phyloP scores from a whole-genome alignment of 2,113 vertebrate genomes.

The Gila orcuttii region DNA sequence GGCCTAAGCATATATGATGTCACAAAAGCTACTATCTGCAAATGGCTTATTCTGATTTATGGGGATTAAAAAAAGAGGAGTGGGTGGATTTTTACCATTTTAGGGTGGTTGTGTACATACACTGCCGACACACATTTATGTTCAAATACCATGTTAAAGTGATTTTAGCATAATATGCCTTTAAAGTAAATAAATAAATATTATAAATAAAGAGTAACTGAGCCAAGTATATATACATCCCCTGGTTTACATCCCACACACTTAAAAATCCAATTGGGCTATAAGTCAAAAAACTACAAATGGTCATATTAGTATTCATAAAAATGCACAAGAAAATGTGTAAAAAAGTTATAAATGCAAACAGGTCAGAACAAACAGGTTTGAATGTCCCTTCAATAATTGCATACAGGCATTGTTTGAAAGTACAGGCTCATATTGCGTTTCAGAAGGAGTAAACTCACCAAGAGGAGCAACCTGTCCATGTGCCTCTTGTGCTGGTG shows the following conservation, averaged over 20 bases:
- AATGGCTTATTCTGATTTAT: too few relatives aligned
- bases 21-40: too few relatives aligned
- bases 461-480: neutral
- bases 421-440: neutral
- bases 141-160: too few relatives aligned
- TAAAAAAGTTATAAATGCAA: neutral
- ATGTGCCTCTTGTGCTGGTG: slow-evolving; percentile 6
- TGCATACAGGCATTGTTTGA: neutral
- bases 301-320: neutral
- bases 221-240: neutral
- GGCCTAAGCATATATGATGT: too few relatives aligned
- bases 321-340: neutral
- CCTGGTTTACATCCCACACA: neutral
- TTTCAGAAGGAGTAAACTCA: slow-evolving; percentile 34
- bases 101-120: too few relatives aligned
- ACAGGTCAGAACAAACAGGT: neutral
- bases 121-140: too few relatives aligned
- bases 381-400: neutral
- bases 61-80: too few relatives aligned
- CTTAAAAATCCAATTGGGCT: neutral
- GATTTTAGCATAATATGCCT: too few relatives aligned
- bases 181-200: too few relatives aligned
- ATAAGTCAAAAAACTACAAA: neutral
- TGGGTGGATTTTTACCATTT: too few relatives aligned
- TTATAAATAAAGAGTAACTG: too few relatives aligned